Evolutionary conservation across 2,888 invertebrate genomes (phyloP), one percentile per base, ranked within the genome.

Genomic region (Celastrina argiolus): DNA sequence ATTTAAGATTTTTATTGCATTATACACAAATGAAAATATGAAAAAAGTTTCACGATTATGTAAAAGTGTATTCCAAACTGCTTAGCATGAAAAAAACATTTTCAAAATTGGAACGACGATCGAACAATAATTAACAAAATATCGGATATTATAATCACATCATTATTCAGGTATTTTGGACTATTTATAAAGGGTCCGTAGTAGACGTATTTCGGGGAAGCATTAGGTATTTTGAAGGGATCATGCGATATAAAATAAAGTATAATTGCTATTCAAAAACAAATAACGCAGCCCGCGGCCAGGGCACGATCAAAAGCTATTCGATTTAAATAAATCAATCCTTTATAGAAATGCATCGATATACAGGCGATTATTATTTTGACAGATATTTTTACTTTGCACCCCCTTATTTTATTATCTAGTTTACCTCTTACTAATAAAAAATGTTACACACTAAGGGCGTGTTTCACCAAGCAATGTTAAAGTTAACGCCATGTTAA

Each of bases 241-340:
- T 84, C 85, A 88, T 88, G 86, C 83, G 82, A 86, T 78, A 82
- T 90, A 87, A 88, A 91, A 89, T 89, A 89, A 89, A 90, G 88
- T 91, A 90, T 91, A 91, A 91, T 91, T 90, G 88, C 88, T 79
- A 87, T 87, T 86, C 85, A 87, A 89, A 90, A 90, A 88, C 90
- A 91, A 91, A 91, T 90, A 89, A 85, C 85, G 85, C 82, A 74
- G 83, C 85, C 88, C 78, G 82, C 84, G 85, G 88, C 88, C 76
- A 78, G 79, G 78, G 80, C 82, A 87, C 85, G 81, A 85, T 87
- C 87, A 84, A 84, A 84, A 83, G 81, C 80, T 81, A 86, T 86
- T 87, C 78, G 84, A 88, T 90, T 89, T 91, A 87, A 91, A 91
- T 91, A 90, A 91, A 89, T 89, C 89, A 88, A 85, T 84, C 87